phyloP scores from a whole-genome alignment of 2,113 vertebrate species.

The Zosterops lateralis region DNA sequence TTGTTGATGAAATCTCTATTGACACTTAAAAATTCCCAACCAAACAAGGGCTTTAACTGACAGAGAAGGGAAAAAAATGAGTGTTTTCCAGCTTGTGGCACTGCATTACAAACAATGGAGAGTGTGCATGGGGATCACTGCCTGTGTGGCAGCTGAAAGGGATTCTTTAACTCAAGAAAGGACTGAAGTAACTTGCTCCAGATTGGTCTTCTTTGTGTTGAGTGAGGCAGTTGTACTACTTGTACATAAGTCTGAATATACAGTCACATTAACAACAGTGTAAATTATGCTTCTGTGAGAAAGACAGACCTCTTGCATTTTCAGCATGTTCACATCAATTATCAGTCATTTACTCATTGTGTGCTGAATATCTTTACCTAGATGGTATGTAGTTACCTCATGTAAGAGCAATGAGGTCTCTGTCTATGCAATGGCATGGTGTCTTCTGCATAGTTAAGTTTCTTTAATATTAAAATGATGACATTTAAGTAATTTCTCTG shows the following conservation, averaged over 20 bases:
- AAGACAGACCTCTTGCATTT: neutral
- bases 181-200: neutral
- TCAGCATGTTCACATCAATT: neutral
- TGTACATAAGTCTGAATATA: neutral
- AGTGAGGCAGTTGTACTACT: neutral
- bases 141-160: neutral
- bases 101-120: neutral
- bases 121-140: neutral
- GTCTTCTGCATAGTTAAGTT: neutral
- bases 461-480: slow-evolving; percentile 23
- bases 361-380: neutral
- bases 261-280: neutral
- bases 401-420: neutral
- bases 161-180: neutral
- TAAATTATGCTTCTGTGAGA: neutral
- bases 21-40: neutral
- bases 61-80: neutral
- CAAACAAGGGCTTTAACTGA: neutral
- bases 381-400: neutral
- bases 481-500: neutral
- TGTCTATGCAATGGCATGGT: neutral
- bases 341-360: neutral
- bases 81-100: slow-evolving; percentile 7
- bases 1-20: neutral
- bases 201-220: neutral